Conservation (phyloP, 2,113 vertebrate species). For the Cynopterus brachyotis region DNA sequence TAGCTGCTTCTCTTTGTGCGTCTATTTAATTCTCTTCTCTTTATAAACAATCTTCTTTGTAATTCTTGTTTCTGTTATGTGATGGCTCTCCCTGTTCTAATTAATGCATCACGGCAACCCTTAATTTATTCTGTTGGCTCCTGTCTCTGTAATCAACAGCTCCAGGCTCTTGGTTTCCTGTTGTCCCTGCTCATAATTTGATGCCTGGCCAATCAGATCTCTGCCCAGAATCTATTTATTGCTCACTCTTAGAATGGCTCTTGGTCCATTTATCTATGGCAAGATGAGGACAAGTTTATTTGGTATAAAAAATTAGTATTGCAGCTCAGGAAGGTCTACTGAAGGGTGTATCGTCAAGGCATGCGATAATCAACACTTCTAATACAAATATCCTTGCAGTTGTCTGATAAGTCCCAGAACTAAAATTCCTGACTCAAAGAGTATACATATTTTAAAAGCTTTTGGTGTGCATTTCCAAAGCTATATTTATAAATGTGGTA, state of each 20-base stretch:
- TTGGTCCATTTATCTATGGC: neutral
- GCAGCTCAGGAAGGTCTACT: neutral
- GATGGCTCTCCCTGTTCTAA: neutral
- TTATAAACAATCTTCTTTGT: neutral
- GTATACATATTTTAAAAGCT: neutral
- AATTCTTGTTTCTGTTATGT: neutral
- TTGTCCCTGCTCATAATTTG: neutral
- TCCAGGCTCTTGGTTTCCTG: neutral
- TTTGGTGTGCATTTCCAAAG: neutral
- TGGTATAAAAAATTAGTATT: neutral
- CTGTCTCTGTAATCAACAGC: neutral
- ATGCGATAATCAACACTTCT: neutral
- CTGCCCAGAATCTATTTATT: neutral
- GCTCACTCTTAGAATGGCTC: neutral
- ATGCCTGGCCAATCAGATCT: neutral
- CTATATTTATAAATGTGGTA: neutral
- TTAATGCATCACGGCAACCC: neutral
- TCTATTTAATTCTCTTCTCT: neutral
- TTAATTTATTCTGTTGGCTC: neutral
- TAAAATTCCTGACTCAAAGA: neutral
- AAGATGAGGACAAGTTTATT: neutral
- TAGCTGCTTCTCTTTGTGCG: neutral
- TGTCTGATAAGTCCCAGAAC: neutral
- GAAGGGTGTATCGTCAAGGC: neutral
- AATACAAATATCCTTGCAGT: neutral